phyloP scores from a whole-genome alignment of 2,113 vertebrate species.

The Eolophus roseicapilla region DNA sequence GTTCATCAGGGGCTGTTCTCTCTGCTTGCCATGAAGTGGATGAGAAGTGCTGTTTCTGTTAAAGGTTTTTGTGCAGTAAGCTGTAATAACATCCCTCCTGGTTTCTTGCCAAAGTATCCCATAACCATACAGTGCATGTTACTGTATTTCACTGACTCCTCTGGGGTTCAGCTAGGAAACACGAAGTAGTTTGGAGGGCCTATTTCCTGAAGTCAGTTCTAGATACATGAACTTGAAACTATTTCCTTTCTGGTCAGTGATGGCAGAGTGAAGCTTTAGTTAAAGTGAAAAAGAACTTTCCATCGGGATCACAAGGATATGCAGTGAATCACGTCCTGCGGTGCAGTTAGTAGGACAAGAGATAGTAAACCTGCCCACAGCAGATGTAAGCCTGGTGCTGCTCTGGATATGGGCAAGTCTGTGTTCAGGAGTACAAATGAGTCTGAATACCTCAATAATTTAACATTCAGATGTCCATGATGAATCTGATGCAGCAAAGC shows the following conservation, averaged over 20 bases:
- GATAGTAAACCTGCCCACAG: not conserved
- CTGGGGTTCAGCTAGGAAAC: not conserved
- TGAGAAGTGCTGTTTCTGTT: not conserved
- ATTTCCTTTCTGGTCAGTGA: not conserved
- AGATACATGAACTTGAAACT: not conserved
- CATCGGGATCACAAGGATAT: not conserved
- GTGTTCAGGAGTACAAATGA: not conserved
- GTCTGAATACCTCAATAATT: not conserved
- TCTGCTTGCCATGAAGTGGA: not conserved
- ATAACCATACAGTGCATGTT: not conserved
- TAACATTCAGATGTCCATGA: not conserved
- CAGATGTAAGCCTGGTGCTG: not conserved
- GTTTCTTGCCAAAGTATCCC: not conserved
- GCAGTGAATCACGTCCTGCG: not conserved
- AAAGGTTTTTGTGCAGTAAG: not conserved
- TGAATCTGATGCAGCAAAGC: not conserved
- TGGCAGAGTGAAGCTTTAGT: not conserved
- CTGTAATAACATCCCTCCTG: not conserved
- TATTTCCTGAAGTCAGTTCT: not conserved
- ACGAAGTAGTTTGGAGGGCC: not conserved
- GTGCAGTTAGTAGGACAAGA: not conserved
- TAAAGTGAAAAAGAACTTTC: not conserved
- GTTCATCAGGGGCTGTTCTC: not conserved
- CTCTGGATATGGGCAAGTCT: not conserved
- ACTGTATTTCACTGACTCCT: not conserved